Conservation (phyloP, 2,888 invertebrate species). For the Sisyra terminalis region DNA sequence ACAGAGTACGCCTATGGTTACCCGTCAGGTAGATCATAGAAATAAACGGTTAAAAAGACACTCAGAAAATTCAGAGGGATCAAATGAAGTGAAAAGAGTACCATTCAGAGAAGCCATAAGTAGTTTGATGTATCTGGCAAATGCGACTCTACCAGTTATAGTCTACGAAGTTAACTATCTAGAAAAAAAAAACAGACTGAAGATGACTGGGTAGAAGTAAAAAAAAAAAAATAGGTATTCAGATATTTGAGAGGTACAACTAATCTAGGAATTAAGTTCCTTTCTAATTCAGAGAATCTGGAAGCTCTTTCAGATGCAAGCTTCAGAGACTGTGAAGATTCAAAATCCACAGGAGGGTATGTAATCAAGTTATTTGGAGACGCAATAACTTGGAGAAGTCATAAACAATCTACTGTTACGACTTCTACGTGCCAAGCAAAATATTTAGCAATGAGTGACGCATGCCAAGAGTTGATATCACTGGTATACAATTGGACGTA, state of each 20-base stretch:
- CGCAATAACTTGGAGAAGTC: constrained; percentile 12
- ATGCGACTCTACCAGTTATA: constrained; percentile 11
- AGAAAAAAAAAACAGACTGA: constrained; percentile 11
- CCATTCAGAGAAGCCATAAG: constrained; percentile 14
- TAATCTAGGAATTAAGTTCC: constrained; percentile 9
- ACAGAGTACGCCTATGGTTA: too few relatives aligned
- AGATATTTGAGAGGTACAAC: constrained; percentile 10
- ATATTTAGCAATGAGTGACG: constrained; percentile 14
- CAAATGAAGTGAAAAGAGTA: constrained; percentile 1
- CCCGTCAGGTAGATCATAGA: too few relatives aligned
- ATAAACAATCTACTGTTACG: constrained; percentile 11
- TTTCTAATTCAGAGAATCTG: constrained; percentile 8
- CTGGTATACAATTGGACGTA: constrained; percentile 10
- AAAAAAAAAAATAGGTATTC: constrained; percentile 11
- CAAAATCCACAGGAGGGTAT: constrained; percentile 8
- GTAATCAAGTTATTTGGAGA: constrained; percentile 11
- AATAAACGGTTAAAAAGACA: constrained; percentile 6
- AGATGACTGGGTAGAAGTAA: constrained; percentile 9
- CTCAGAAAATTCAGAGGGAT: too few relatives aligned
- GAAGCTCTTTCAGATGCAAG: constrained; percentile 14
- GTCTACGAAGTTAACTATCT: constrained; percentile 10
- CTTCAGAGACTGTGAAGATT: constrained; percentile 13
- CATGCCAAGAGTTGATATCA: constrained; percentile 13
- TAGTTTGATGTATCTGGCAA: constrained; percentile 13
- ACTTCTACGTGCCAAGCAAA: constrained; percentile 9